Conservation (phyloP, 2,888 invertebrate species). For the Lucinisca nassula region DNA sequence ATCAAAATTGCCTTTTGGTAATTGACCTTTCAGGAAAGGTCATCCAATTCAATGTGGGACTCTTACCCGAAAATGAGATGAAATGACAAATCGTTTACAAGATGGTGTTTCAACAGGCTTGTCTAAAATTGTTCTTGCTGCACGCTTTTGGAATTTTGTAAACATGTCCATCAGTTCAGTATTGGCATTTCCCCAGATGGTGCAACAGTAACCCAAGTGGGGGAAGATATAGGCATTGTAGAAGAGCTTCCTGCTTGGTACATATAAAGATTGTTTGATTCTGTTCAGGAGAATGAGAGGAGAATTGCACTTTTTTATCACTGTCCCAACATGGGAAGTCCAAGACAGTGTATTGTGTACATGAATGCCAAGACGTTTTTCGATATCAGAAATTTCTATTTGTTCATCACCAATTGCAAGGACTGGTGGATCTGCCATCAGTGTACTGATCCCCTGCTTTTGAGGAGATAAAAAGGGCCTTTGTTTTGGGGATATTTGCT, state of each 20-base stretch:
- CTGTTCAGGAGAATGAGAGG: not conserved
- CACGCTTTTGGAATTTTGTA: constrained; percentile 28
- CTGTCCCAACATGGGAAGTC: not conserved
- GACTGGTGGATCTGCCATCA: not conserved
- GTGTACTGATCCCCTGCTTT: not conserved
- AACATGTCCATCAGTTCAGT: not conserved
- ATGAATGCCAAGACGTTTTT: not conserved
- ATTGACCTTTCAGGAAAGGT: not conserved
- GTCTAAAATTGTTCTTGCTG: not conserved
- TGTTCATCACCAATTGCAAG: not conserved
- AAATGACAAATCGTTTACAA: not conserved
- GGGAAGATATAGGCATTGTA: not conserved
- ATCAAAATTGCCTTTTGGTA: constrained; percentile 10
- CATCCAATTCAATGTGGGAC: constrained; percentile 4
- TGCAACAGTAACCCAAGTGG: not conserved
- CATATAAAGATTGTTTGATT: not conserved
- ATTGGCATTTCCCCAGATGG: not conserved
- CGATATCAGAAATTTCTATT: not conserved
- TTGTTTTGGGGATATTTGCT: not conserved
- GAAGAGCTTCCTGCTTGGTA: not conserved
- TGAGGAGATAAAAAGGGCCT: not conserved
- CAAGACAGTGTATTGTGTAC: not conserved
- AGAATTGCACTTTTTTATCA: not conserved
- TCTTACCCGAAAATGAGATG: no score
- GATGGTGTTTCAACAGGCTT: constrained; percentile 12